phyloP scores from a whole-genome alignment of 1,140 invertebrate genomes.

The Pseudoatta argentina region DNA sequence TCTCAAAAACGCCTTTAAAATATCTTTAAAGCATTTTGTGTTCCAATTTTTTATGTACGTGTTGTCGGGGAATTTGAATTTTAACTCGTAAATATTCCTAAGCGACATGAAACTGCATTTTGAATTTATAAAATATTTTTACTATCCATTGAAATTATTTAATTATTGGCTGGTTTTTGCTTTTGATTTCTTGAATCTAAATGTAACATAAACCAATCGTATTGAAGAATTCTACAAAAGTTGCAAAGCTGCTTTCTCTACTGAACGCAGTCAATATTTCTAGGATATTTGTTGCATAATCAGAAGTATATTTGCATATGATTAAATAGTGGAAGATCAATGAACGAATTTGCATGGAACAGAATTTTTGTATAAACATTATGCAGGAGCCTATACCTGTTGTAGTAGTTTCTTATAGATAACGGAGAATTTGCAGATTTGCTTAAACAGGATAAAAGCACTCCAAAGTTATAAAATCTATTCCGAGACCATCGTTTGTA shows the following conservation, averaged over 20 bases:
- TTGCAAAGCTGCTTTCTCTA: too few species aligned
- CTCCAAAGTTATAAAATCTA: conserved; percentile 49
- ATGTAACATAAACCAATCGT: too few species aligned
- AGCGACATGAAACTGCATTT: background rate
- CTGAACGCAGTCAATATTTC: too few species aligned
- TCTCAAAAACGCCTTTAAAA: too few species aligned
- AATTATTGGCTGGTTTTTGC: too few species aligned
- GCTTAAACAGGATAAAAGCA: conserved; percentile 45
- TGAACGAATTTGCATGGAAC: background rate
- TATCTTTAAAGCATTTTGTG: too few species aligned
- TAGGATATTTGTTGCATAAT: background rate
- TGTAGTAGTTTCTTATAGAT: background rate
- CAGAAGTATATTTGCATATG: background rate
- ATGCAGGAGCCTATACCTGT: background rate
- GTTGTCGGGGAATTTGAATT: background rate
- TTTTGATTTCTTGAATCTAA: too few species aligned
- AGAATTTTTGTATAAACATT: background rate
- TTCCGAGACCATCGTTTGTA: conserved; percentile 32
- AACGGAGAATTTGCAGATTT: conserved; percentile 27
- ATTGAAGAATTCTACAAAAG: too few species aligned
- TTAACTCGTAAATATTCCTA: background rate
- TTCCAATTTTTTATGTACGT: too few species aligned
- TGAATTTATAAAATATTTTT: background rate
- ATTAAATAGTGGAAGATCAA: background rate
- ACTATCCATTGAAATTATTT: background rate